Evolutionary conservation across 2,797 vertebrate genomes (phyloP).

Genomic region (Arrhamphus sclerolepis): DNA sequence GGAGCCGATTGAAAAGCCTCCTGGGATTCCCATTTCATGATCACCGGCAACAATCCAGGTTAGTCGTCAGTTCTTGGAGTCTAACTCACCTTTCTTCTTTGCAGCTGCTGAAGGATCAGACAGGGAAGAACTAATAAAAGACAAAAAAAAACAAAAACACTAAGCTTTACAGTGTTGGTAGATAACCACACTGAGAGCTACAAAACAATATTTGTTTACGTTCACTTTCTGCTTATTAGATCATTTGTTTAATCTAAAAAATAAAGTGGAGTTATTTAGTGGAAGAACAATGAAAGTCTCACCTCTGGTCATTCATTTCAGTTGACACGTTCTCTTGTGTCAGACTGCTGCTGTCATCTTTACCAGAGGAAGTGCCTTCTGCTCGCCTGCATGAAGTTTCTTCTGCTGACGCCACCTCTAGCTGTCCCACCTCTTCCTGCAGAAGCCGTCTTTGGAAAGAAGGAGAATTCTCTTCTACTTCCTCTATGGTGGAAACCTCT

Average conservation of each 20-base stretch:
- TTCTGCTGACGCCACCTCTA: neutral
- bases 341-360: neutral
- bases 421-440: neutral
- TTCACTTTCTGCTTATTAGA: neutral
- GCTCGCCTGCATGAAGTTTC: neutral
- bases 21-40: neutral
- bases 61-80: too few species aligned
- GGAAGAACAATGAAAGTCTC: too few species aligned
- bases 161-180: neutral
- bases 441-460: neutral
- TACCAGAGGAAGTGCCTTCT: neutral
- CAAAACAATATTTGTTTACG: neutral
- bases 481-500: neutral
- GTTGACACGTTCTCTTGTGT: neutral
- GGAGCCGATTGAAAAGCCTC: neutral
- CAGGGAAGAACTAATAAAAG: slow-evolving; percentile 12
- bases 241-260: neutral
- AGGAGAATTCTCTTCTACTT: neutral
- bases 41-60: too few species aligned
- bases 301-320: neutral
- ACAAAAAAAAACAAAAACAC: slow-evolving; percentile 18
- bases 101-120: neutral
- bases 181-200: too few species aligned
- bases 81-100: slow-evolving; percentile 26
- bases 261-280: too few species aligned